Percentiles rank a stretch among this genome's conserved stretches.
These are phyloP conservation scores for Catocala fraxini DNA, from an alignment of 2,888 invertebrate genomes.

Conservation along the genomic window DNA sequence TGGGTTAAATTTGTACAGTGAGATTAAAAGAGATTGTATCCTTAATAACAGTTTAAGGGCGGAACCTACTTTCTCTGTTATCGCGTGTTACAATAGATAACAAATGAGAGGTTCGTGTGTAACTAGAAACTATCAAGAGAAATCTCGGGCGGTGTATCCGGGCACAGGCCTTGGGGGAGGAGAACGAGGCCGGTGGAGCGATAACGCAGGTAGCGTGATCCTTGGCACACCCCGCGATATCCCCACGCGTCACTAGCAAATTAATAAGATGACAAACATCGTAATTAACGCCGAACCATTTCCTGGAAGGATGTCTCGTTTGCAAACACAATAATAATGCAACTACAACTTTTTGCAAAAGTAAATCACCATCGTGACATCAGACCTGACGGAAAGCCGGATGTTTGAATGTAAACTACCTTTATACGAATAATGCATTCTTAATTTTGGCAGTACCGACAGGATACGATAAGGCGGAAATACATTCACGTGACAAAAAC, in stretches of 20 bases:
- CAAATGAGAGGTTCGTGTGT: constrained; percentile 67
- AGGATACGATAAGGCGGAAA: constrained; percentile 75
- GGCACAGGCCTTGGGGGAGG: constrained; percentile 73
- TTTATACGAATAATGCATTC: constrained; percentile 71
- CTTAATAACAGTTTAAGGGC: constrained; percentile 47
- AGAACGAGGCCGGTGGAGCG: constrained; percentile 66
- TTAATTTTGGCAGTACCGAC: constrained; percentile 68
- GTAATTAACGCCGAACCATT: constrained; percentile 28
- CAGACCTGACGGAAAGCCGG: constrained; percentile 74
- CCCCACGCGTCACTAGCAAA: constrained; percentile 22
- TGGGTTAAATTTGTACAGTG: constrained; percentile 55
- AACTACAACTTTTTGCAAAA: constrained; percentile 36
- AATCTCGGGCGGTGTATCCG: constrained; percentile 75
- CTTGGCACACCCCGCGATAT: constrained; percentile 31
- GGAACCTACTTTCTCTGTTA: constrained; percentile 65
- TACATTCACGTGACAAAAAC: constrained; percentile 66
- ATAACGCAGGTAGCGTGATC: constrained; percentile 67
- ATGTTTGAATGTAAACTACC: constrained; percentile 81
- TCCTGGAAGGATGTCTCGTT: constrained; percentile 37
- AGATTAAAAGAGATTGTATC: constrained; percentile 46
- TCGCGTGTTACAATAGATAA: constrained; percentile 50
- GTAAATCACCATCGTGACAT: constrained; percentile 50
- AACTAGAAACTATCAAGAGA: constrained; percentile 77
- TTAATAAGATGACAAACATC: constrained; percentile 29
- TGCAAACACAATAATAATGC: constrained; percentile 32